phyloP scores from a whole-genome alignment of 2,797 vertebrate species.

The Zonotrichia albicollis region DNA sequence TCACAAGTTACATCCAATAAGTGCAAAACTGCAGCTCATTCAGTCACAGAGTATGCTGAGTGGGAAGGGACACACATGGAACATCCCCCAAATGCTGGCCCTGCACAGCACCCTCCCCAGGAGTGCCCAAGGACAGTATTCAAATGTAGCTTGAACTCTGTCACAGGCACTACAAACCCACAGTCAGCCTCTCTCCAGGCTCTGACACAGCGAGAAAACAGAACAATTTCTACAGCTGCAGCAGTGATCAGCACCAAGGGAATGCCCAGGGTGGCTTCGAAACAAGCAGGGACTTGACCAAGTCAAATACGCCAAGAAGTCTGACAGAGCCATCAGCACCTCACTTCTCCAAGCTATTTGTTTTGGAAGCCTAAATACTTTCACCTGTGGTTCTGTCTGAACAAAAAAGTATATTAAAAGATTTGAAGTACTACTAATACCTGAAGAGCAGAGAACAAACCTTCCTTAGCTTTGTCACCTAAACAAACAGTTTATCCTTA shows the following conservation, averaged over 20 bases:
- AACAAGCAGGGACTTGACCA: background rate
- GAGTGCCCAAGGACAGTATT: background rate
- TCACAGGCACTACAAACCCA: background rate
- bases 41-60: background rate
- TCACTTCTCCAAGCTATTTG: background rate
- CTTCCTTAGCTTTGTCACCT: background rate
- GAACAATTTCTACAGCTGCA: rapidly evolving
- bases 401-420: background rate
- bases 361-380: background rate
- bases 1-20: background rate
- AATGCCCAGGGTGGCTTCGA: background rate
- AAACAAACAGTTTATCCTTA: background rate
- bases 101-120: background rate
- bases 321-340: background rate
- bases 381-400: background rate
- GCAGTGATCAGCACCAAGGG: background rate
- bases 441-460: background rate
- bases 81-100: background rate
- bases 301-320: background rate
- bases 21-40: background rate
- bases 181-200: background rate
- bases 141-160: background rate
- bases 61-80: too few species aligned
- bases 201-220: background rate
- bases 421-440: background rate